Evolutionary conservation across 2,888 invertebrate genomes (phyloP).

Genomic region (Andrena haemorrhoa): DNA sequence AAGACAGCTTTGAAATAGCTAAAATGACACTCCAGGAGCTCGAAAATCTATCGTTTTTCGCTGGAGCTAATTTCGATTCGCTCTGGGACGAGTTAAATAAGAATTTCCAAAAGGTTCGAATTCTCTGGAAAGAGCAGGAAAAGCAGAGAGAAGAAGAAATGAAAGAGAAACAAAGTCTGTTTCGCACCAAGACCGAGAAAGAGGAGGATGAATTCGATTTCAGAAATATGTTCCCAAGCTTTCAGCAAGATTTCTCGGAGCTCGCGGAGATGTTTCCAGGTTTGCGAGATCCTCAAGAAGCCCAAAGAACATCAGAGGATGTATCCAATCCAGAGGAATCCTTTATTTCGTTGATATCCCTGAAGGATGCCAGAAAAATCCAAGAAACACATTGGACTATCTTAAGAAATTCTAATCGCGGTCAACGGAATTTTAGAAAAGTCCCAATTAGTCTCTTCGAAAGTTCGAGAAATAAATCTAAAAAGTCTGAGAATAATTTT

Average conservation of each 20-base stretch:
- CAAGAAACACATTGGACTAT: constrained; percentile 88
- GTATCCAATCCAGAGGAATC: constrained; percentile 40
- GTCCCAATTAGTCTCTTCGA: not conserved
- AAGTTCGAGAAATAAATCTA: not conserved
- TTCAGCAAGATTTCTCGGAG: constrained; percentile 40
- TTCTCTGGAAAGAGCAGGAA: constrained; percentile 92
- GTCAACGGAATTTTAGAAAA: not conserved
- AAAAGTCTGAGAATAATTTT: not conserved
- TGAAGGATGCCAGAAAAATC: constrained; percentile 87
- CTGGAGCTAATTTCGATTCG: constrained; percentile 85
- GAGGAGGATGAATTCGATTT: constrained; percentile 47
- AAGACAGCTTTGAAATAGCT: constrained; percentile 87
- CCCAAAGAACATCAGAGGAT: not conserved
- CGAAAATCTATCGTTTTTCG: constrained; percentile 88
- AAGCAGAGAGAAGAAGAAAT: constrained; percentile 85
- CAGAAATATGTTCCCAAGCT: constrained; percentile 36
- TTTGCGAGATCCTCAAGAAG: constrained; percentile 3
- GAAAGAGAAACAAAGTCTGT: constrained; percentile 43
- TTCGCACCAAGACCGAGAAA: constrained; percentile 19
- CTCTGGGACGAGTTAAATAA: constrained; percentile 86
- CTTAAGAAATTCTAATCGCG: constrained; percentile 80
- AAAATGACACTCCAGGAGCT: constrained; percentile 90
- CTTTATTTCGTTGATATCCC: constrained; percentile 80
- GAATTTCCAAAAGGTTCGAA: constrained; percentile 88
- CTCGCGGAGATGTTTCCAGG: constrained; percentile 31